Percentiles rank a stretch among this genome's conserved stretches.
These are phyloP conservation scores for Rhopalosiphum padi DNA, from an alignment of 1,140 invertebrate species.

Conservation along the genomic window DNA sequence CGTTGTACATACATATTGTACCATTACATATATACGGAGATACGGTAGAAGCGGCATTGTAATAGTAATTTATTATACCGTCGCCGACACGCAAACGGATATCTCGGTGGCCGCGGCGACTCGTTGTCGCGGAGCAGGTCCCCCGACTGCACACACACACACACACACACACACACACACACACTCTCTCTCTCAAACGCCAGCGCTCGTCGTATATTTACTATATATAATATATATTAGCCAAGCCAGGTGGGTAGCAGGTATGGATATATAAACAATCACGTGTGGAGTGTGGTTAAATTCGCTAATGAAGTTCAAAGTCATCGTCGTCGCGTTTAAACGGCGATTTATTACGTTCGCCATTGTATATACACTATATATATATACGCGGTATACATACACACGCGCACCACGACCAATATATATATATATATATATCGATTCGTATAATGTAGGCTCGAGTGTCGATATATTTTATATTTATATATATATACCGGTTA, in stretches of 20 bases:
- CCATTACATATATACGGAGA: background rate
- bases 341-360: slow-evolving; percentile 23
- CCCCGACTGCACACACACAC: background rate
- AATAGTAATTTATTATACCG: slow-evolving; percentile 18
- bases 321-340: background rate
- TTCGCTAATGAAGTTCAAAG: slow-evolving; percentile 39
- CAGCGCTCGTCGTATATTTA: background rate
- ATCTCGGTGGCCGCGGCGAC: background rate
- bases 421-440: background rate
- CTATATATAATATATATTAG: background rate
- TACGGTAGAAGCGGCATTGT: background rate
- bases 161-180: too few relatives aligned
- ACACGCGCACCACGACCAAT: background rate
- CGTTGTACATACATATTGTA: background rate
- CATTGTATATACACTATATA: background rate
- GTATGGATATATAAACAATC: background rate
- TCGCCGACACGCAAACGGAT: background rate
- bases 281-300: slow-evolving; percentile 15
- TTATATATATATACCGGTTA: slow-evolving; percentile 16
- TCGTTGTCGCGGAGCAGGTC: background rate
- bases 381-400: background rate
- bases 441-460: background rate
- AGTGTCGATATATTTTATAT: background rate
- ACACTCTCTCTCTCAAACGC: background rate
- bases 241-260: background rate